These are phyloP conservation scores for Pogonomyrmex californicus DNA, from an alignment of 1,140 invertebrate genomes.

Conservation along the genomic window DNA sequence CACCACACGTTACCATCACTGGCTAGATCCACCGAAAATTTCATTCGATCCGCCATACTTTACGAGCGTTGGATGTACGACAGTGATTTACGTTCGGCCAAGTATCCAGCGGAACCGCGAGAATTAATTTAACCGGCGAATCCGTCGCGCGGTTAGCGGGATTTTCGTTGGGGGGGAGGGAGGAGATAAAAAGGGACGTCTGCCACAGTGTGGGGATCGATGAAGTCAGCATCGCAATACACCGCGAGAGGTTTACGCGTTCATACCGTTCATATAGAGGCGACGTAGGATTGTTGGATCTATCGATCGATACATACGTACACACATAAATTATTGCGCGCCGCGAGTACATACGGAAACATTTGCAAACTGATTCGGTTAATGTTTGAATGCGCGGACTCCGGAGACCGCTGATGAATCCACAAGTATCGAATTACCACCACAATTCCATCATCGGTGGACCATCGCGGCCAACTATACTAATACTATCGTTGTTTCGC, in stretches of 20 bases:
- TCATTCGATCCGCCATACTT: constrained; percentile 26
- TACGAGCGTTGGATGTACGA: neutral
- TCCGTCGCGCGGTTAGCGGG: neutral
- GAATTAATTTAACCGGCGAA: constrained; percentile 47
- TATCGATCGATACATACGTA: constrained; percentile 37
- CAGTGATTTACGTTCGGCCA: constrained; percentile 44
- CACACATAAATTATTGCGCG: constrained; percentile 43
- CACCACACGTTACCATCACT: constrained; percentile 5
- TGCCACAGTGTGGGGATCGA: neutral
- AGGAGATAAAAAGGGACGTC: constrained; percentile 12
- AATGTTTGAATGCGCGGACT: constrained; percentile 28
- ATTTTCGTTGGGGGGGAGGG: neutral
- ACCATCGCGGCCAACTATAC: neutral
- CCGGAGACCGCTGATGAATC: constrained; percentile 47
- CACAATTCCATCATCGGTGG: constrained; percentile 27
- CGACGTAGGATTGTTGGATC: constrained; percentile 1
- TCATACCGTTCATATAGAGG: neutral
- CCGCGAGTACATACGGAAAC: constrained; percentile 13
- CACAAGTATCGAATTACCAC: constrained; percentile 48
- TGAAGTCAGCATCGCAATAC: neutral
- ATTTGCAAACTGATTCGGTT: constrained; percentile 57
- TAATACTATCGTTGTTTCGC: neutral
- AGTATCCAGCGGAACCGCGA: constrained; percentile 23
- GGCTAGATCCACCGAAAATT: constrained; percentile 24
- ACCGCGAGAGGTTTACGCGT: neutral